Conservation (phyloP, 2,113 vertebrate genomes). For the Colinus virginianus region DNA sequence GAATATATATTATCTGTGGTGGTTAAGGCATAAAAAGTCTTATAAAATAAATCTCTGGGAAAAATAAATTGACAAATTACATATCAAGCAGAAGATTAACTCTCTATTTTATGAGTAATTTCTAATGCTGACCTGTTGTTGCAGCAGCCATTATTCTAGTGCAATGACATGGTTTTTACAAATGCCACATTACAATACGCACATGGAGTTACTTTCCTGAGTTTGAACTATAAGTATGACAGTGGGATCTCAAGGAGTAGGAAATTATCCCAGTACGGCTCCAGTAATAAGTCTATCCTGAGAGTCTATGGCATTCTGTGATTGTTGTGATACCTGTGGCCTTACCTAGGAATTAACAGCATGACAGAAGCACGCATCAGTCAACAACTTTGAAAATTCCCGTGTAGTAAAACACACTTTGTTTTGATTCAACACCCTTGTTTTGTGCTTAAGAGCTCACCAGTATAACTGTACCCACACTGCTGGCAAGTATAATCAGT, state of each 20-base stretch:
- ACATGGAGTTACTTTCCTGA: conserved; percentile 1
- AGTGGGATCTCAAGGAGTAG: conserved; percentile 52
- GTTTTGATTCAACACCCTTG: background rate
- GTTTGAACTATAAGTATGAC: conserved; percentile 49
- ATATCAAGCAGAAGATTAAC: background rate
- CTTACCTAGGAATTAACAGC: background rate
- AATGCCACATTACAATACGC: background rate
- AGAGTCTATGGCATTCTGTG: background rate
- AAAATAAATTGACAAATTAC: conserved; percentile 5
- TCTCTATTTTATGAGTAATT: background rate
- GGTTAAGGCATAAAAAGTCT: background rate
- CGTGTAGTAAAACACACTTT: background rate
- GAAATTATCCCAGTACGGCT: background rate
- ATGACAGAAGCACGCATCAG: background rate
- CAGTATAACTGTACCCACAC: accelerated
- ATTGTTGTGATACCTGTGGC: background rate
- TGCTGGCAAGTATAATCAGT: background rate
- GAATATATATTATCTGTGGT: background rate
- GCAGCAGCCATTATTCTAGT: conserved; percentile 7
- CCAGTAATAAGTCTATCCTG: background rate
- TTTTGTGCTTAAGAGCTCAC: background rate
- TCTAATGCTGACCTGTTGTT: background rate
- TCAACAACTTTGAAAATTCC: background rate
- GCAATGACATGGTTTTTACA: background rate
- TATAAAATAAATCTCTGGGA: background rate